Conservation (phyloP, 2,888 invertebrate genomes). For the Toxonevra muliebris region DNA sequence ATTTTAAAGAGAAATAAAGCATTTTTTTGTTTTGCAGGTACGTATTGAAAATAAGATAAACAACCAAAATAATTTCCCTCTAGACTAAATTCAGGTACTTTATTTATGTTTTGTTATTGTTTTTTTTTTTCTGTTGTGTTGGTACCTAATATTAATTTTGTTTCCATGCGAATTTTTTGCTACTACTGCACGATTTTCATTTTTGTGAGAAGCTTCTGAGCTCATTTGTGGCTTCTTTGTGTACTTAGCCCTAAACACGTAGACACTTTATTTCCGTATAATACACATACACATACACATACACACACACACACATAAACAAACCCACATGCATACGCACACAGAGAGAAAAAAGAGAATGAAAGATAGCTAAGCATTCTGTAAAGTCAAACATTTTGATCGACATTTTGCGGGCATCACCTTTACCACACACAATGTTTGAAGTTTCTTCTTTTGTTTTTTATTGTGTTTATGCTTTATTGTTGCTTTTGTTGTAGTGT, state of each 20-base stretch:
- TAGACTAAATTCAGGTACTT: constrained; percentile 18
- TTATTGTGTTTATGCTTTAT: not conserved
- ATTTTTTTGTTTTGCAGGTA: too few species aligned
- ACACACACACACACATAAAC: constrained; percentile 8
- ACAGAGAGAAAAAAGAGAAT: too few species aligned
- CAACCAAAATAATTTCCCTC: constrained; percentile 27
- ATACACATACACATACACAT: not conserved
- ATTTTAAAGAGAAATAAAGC: too few species aligned
- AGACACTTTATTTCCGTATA: not conserved
- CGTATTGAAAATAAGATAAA: too few species aligned
- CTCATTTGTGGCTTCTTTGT: not conserved
- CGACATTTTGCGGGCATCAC: constrained; percentile 29
- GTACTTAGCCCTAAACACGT: not conserved
- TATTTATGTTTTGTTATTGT: constrained; percentile 10
- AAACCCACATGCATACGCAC: too few species aligned
- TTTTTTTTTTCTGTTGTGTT: constrained; percentile 1
- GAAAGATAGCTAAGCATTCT: too few species aligned
- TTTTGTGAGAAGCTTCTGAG: not conserved
- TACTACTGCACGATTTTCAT: not conserved
- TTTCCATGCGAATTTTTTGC: not conserved
- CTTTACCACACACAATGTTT: constrained; percentile 23
- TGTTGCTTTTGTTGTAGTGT: too few species aligned
- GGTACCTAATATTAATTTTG: not conserved
- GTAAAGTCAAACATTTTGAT: constrained; percentile 25
- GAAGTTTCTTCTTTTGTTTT: constrained; percentile 5